Conservation (phyloP, 2,888 invertebrate genomes). For the Agrotis ipsilon region DNA sequence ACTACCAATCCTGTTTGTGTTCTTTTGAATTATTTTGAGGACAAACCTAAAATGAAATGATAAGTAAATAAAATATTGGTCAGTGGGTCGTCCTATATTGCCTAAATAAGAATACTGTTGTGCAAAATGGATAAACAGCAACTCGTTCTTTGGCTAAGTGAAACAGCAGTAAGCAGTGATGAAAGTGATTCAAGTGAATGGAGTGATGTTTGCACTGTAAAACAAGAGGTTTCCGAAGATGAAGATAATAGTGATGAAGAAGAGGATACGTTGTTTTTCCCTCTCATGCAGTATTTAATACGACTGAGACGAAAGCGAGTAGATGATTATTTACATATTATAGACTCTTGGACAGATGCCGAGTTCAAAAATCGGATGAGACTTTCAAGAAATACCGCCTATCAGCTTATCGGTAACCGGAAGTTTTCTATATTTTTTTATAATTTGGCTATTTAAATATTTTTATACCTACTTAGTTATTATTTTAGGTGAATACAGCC, state of each 20-base stretch:
- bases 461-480: not conserved
- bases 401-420: slow-evolving; percentile 74
- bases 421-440: not conserved
- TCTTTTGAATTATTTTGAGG: not conserved
- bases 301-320: slow-evolving; percentile 75
- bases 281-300: slow-evolving; percentile 79
- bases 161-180: slow-evolving; percentile 67
- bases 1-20: not conserved
- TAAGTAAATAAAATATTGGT: no score
- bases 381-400: slow-evolving; percentile 76
- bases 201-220: slow-evolving; percentile 74
- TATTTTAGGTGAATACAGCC: not conserved
- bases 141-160: slow-evolving; percentile 70
- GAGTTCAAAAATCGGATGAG: slow-evolving; percentile 80
- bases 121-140: slow-evolving; percentile 69
- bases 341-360: slow-evolving; percentile 80
- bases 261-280: slow-evolving; percentile 77
- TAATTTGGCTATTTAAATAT: no score
- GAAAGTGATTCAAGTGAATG: slow-evolving; percentile 76
- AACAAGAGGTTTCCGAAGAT: slow-evolving; percentile 70
- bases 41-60: not conserved
- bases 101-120: not conserved
- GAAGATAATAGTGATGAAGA: slow-evolving; percentile 68
- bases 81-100: no score
- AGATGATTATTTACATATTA: slow-evolving; percentile 80